Conservation (phyloP, 2,113 vertebrate species). For the Rhinopomastus cyanomelas region DNA sequence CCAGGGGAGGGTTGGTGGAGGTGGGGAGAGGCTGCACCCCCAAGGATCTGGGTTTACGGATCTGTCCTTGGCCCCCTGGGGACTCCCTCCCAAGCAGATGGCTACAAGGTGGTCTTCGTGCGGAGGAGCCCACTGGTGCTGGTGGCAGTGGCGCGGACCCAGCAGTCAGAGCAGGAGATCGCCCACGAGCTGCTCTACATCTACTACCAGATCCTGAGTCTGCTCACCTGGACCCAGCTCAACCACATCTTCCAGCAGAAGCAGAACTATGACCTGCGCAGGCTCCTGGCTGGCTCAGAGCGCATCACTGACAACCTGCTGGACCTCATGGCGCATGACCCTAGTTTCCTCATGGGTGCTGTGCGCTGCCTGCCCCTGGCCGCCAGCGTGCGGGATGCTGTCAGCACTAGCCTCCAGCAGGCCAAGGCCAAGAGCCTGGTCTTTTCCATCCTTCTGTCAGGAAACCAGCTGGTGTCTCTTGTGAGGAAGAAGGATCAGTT, state of each 20-base stretch:
- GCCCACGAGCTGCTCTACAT: conserved; percentile 94
- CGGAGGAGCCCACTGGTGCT: conserved; percentile 92
- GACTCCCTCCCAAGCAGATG: conserved; percentile 77
- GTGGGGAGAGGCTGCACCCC: not conserved
- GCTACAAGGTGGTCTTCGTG: conserved; percentile 94
- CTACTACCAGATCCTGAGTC: conserved; percentile 97
- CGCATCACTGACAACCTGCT: conserved; percentile 94
- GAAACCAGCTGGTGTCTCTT: conserved; percentile 89
- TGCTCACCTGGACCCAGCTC: conserved; percentile 94
- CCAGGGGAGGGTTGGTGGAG: not conserved
- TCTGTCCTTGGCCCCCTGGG: not conserved
- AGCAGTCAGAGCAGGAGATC: conserved; percentile 90
- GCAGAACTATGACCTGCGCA: conserved; percentile 96
- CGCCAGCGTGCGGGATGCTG: conserved; percentile 78
- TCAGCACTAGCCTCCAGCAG: conserved; percentile 90
- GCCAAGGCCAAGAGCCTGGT: conserved; percentile 91
- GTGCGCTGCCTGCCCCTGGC: conserved; percentile 91
- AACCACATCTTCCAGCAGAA: conserved; percentile 95
- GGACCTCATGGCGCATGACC: conserved; percentile 88
- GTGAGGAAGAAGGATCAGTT: conserved; percentile 95
- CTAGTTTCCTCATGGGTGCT: conserved; percentile 90
- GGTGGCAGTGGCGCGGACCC: conserved; percentile 89
- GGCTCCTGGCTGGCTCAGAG: conserved; percentile 91
- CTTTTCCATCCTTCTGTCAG: conserved; percentile 92
- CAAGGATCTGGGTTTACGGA: not conserved